Percentiles rank a stretch among this genome's conserved stretches.
Conservation (phyloP, 2,888 invertebrate species). For the Ametastegia equiseti region DNA sequence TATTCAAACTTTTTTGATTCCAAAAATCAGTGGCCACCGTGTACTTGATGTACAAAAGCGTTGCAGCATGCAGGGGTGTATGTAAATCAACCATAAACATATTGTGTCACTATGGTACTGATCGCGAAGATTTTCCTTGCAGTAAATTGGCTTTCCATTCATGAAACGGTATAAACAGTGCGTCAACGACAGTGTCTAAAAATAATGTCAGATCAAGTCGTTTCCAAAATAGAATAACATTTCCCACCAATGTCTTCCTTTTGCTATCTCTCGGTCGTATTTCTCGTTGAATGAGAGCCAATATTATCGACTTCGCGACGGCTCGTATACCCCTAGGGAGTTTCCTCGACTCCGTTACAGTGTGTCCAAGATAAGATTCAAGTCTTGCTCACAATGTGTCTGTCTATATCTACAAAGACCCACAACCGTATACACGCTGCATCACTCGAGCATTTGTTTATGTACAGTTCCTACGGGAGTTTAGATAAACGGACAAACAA, state of each 20-base stretch:
- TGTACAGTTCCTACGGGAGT: slow-evolving; percentile 20
- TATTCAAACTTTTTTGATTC: too few species aligned
- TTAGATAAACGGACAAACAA: slow-evolving; percentile 41
- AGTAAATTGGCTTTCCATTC: not conserved
- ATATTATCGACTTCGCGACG: slow-evolving; percentile 6
- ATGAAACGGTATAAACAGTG: not conserved
- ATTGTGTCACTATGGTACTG: too few species aligned
- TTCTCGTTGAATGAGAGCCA: slow-evolving; percentile 22
- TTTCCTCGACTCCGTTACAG: not conserved
- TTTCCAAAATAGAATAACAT: not conserved
- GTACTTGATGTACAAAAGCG: too few species aligned
- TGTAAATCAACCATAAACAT: too few species aligned
- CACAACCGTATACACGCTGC: not conserved
- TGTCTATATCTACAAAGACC: not conserved
- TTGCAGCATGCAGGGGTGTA: too few species aligned
- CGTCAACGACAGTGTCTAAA: not conserved
- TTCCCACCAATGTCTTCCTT: not conserved
- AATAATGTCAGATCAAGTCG: not conserved
- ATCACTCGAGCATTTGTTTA: not conserved
- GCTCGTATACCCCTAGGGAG: not conserved
- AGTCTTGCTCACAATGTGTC: not conserved
- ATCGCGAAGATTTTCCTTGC: not conserved
- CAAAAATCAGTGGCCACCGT: too few species aligned
- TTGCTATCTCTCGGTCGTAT: too few species aligned
- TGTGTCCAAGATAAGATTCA: slow-evolving; percentile 9